Conservation (phyloP, 2,113 vertebrate species). For the Electrona antarctica region DNA sequence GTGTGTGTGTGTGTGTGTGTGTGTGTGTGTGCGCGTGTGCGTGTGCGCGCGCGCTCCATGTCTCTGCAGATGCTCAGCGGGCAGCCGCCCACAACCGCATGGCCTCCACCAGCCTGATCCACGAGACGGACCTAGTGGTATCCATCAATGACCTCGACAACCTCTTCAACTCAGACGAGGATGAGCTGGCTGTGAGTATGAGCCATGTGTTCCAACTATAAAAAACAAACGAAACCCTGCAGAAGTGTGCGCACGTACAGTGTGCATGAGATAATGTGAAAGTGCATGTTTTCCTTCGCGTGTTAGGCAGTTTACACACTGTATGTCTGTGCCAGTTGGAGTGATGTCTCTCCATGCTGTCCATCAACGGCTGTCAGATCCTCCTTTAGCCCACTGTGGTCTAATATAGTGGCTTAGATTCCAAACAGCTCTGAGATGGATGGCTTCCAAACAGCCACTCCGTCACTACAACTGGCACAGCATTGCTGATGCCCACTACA, state of each 20-base stretch:
- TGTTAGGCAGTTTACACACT: too few relatives aligned
- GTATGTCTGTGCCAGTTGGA: background rate
- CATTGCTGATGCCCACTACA: background rate
- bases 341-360: constrained; percentile 25
- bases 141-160: constrained; percentile 98
- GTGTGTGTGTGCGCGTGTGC: background rate
- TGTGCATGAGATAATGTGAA: background rate
- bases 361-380: constrained; percentile 27
- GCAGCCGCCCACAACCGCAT: constrained; percentile 86
- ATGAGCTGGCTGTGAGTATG: constrained; percentile 90
- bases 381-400: constrained; percentile 14
- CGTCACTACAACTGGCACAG: background rate
- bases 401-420: background rate
- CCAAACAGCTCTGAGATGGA: constrained; percentile 6
- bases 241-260: background rate
- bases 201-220: constrained; percentile 17
- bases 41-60: too few relatives aligned
- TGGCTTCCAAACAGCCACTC: background rate
- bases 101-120: constrained; percentile 92
- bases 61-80: constrained; percentile 90
- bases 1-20: background rate
- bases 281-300: background rate
- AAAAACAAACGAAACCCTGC: background rate
- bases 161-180: constrained; percentile 98
- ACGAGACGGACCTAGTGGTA: constrained; percentile 93